Evolutionary conservation across 2,113 vertebrate genomes (phyloP), one percentile per base, ranked within the genome.

Genomic region (Neofelis nebulosa): DNA sequence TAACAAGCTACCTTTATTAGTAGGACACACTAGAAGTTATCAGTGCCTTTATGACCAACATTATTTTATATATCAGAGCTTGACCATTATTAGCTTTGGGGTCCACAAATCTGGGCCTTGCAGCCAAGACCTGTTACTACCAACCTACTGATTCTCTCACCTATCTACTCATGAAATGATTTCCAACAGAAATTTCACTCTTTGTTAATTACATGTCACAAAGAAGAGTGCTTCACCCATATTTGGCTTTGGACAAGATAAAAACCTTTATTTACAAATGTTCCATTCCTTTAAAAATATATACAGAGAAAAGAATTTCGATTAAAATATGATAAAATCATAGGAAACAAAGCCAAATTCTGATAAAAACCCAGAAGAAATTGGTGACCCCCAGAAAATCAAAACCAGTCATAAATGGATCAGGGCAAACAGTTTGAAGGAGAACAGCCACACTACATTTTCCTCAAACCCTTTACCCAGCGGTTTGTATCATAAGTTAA

Each of bases 251-350:
- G 79, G 15, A 94, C 10, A 89, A 96, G 36, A 92, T 97, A 94
- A 97, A 96, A 98, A 96, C 29, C 96, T 98, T 98, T 98, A 98
- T 97, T 97, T 94, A 96, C 25, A 97, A 79, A 82, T 55, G 14
- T 79, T 78, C 38, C 85, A 36, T 90, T 65, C 36, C 89, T 84
- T 93, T 96, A 84, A 91, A 97, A 94, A 97, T 91, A 69, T 83
- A 65, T 66, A 92, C 45, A 93, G 55, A 90, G 50, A 76, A 97
- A 87, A 88, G 8, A 1, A 86, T 33, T 94, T 95, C 7, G 29
- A 61, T 78, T 97, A 95, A 98, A 97, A 97, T 66, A 88, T 57
- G 29, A 52, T 85, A 97, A 98, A 97, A 90, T 69, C 83, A 90
- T 33, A 84, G 83, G 23, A 95, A 95, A 69, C 48, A 97, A 98